Evolutionary conservation across 2,888 invertebrate species (phyloP), one percentile per base, ranked within the genome.

Genomic region (Platycheirus rosarum): DNA sequence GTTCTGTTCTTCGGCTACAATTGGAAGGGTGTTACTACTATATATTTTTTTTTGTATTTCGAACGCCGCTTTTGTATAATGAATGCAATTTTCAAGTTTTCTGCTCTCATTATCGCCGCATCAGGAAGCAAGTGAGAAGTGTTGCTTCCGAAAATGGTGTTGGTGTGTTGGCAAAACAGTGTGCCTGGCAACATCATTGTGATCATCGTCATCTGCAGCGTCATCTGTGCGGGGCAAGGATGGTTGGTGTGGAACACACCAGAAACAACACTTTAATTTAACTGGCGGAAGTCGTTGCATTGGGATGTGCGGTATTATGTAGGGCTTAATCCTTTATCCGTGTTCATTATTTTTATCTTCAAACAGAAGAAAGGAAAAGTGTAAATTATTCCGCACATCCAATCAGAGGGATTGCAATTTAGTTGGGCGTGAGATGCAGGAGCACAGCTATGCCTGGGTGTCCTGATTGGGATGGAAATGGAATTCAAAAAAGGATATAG

Each of bases 341-440:
- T 87, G 88, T 88, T 88, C 88, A 88, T 88, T 88, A 88, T 87
- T 88, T 88, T 88, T 88, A 88, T 88, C 88, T 88, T 85, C 77
- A 77, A 77, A 77, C 60, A 77, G 77, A 82, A 82, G 82, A 82
- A 82, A 82, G 82, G 82, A 82, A 82, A 82, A 82, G 82, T 82
- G 82, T 82, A 82, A 82, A 82, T 82, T 82, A 82, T 82, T 82
- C 82, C 74, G 84, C 73, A 84, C 78, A 84, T 84, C 84, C 88
- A 89, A 89, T 89, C 88, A 89, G 87, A 88, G 88, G 88, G 87
- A 88, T 89, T 89, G 89, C 89, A 89, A 89, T 89, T 89, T 89
- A 88, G 88, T 71, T 77, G 71, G 82, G 76, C 46, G 77, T 62
- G 20, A n/a, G n/a, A 46, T 49, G 42, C 35, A 14, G 60, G 13